Conservation (phyloP, 1,140 invertebrate species). For the Drosophila sp. region DNA sequence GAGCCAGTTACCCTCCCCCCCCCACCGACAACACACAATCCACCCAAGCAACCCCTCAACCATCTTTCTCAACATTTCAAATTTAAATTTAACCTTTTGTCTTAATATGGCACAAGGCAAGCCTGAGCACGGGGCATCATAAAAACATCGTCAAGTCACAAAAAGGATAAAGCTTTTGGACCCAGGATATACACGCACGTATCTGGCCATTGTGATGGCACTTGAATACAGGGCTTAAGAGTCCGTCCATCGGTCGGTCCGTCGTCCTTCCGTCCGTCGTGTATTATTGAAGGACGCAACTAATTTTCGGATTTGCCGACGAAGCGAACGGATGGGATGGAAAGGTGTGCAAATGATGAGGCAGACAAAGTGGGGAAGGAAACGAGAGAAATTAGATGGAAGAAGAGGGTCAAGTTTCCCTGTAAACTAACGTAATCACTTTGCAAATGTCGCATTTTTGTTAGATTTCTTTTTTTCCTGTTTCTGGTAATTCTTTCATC, state of each 20-base stretch:
- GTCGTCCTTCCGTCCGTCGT: conserved; percentile 10
- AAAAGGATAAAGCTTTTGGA: conserved; percentile 41
- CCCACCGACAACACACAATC: neutral
- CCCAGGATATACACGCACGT: conserved; percentile 33
- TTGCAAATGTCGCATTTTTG: neutral
- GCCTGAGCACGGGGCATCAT: conserved; percentile 54
- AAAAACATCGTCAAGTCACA: conserved; percentile 57
- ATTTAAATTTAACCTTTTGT: conserved; percentile 82
- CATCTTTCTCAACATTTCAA: conserved; percentile 65
- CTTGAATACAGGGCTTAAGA: conserved; percentile 52
- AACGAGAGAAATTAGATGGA: neutral
- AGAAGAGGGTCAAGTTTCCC: conserved; percentile 1
- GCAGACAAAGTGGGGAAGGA: neutral
- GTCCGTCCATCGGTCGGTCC: neutral
- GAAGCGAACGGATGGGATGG: neutral
- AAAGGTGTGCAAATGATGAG: conserved; percentile 10
- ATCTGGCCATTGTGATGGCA: conserved; percentile 17
- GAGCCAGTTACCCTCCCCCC: conserved; percentile 15
- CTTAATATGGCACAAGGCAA: conserved; percentile 64
- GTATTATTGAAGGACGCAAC: conserved; percentile 51
- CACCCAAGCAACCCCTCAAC: conserved; percentile 6
- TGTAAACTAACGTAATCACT: neutral
- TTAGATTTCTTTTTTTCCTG: too few relatives aligned
- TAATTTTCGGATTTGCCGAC: conserved; percentile 55
- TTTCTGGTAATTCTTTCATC: neutral